Conservation (phyloP, 1,140 invertebrate species). For the Sarcophaga bullata region DNA sequence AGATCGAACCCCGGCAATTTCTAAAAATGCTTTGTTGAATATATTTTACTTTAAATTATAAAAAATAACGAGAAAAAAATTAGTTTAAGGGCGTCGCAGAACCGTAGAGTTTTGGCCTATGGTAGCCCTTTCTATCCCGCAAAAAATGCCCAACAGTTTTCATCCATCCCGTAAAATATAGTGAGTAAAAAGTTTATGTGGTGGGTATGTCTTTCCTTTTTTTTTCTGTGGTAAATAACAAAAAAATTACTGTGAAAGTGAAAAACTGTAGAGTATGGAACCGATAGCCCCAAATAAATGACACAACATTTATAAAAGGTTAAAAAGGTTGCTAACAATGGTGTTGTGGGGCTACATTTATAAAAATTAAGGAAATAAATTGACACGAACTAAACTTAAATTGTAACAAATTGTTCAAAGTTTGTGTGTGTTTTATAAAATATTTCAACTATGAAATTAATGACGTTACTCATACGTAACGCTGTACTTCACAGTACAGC, state of each 20-base stretch:
- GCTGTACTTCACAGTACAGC: neutral
- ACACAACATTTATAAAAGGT: conserved; percentile 26
- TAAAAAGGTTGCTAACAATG: conserved; percentile 11
- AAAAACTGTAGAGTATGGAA: neutral
- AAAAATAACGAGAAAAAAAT: too few relatives aligned
- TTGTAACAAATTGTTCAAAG: neutral
- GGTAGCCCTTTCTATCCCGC: too few relatives aligned
- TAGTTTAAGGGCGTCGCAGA: too few relatives aligned
- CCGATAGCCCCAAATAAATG: neutral
- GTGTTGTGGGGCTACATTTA: neutral
- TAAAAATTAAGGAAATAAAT: conserved; percentile 5
- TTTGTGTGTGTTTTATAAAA: conserved; percentile 10
- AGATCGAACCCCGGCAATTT: too few relatives aligned
- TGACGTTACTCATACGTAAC: conserved; percentile 3
- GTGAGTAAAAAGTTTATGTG: neutral
- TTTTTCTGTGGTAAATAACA: too few relatives aligned
- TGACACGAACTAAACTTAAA: conserved; percentile 14
- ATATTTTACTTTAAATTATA: too few relatives aligned
- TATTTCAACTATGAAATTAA: conserved; percentile 15
- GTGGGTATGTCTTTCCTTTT: neutral
- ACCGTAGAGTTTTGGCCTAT: too few relatives aligned
- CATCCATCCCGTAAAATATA: too few relatives aligned
- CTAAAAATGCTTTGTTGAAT: too few relatives aligned
- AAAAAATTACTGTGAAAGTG: neutral
- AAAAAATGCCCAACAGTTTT: too few relatives aligned